Evolutionary conservation across 2,113 vertebrate genomes (phyloP).

Genomic region (Anguilla japonica): DNA sequence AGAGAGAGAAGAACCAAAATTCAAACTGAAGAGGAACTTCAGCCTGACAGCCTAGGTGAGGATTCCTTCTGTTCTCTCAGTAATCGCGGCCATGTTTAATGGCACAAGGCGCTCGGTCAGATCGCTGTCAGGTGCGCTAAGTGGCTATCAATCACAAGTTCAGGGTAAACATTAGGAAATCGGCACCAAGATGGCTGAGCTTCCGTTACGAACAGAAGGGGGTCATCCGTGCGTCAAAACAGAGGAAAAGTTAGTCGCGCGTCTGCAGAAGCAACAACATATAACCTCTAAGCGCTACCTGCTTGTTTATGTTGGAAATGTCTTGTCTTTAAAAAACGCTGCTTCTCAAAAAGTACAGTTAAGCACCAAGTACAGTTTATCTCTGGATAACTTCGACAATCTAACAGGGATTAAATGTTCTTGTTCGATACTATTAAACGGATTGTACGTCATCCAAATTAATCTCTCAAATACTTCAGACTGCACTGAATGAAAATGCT

Average conservation of each 20-base stretch:
- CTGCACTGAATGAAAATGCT: not conserved
- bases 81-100: not conserved
- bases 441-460: not conserved
- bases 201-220: not conserved
- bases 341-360: not conserved
- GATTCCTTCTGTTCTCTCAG: not conserved
- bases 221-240: not conserved
- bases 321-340: not conserved
- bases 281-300: not conserved
- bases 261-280: not conserved
- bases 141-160: not conserved
- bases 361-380: not conserved
- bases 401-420: conserved; percentile 2
- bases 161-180: not conserved
- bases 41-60: not conserved
- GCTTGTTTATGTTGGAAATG: not conserved
- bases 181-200: no score
- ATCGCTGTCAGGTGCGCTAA: not conserved
- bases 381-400: not conserved
- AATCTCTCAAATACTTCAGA: not conserved
- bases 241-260: no score
- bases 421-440: not conserved
- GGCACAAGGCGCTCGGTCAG: not conserved
- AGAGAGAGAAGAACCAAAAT: conserved; percentile 30
- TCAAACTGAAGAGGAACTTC: conserved; percentile 28